Evolutionary conservation across 2,113 vertebrate species (phyloP), one percentile per base, ranked within the genome.

Genomic region (Macheiramphus alcinus): DNA sequence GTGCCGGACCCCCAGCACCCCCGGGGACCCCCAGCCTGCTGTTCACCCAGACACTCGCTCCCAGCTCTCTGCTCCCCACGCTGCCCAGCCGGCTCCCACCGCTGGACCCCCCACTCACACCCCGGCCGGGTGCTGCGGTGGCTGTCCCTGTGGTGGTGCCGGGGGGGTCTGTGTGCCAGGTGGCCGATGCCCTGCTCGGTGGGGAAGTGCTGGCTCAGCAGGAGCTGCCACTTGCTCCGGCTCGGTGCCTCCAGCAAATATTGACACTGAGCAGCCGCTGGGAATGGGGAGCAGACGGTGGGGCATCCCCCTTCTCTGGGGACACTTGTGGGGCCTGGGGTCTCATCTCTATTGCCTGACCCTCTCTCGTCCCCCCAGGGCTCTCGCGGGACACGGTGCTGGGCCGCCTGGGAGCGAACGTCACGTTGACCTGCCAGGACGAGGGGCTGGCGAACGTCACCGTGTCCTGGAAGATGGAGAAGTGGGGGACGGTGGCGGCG

Each of bases 401-500:
- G 72, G 86, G 85, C 31, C 86, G 4, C 14, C 96, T 43, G 0
- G 98, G 98, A 13, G 75, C 65, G 9, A 97, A 70, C 2, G 9
- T 98, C 20, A 97, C 93, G 0, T 22, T 98, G 80, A 86, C 32
- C 79, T 98, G 98, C 83, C 56, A 50, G 4, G 79, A 73, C 0
- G 6, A 25, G 70, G 84, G 17, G 2, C 67, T 7, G 1, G 32
- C 5, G 2, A 87, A 95, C 2, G 27, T 16, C 65, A 52, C 68
- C 0, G 73, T 98, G 43, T 22, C 34, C 27, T 98, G 98, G 98
- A 18, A 7, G 19, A 13, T 84, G 34, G 25, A 81, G 47, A 72
- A 25, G 5, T n/a, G 3, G 75, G 61, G 61, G 4, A 53, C 26
- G 14, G 50, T 26, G 15, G 23, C 17, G 2, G 9, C 50, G 0